Evolutionary conservation across 1,140 invertebrate genomes (phyloP), one percentile per base, ranked within the genome.

Genomic region (Zaprionus taronus): DNA sequence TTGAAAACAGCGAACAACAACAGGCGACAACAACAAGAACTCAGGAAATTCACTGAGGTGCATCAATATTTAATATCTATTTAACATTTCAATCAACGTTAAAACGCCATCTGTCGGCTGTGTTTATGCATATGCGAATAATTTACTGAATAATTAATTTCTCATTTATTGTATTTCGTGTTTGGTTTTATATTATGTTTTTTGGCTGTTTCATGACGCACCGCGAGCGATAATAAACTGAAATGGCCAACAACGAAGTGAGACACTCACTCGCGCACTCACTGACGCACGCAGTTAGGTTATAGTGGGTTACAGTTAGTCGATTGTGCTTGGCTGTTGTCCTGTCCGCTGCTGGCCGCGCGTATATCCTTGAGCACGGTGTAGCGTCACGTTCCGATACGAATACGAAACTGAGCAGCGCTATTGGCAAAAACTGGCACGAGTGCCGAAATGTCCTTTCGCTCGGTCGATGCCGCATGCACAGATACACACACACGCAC

Each of bases 321-420:
- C 73, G 62, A 24, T 66, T 72, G 38, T 31, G 66, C 64, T 60
- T 66, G 56, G 57, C 47, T 71, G 34, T 78, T 34, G 36, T 79
- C 20, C 60, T 83, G 38, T 63, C 71, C 79, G 71, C 38, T 56
- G 79, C 34, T 71, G 38, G 64, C 44, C 51, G 71, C 78, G 82
- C 91, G 91, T 91, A 92, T 83, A 92, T 86, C 91, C 87, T 87
- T 86, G 76, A 90, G 81, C 79, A 91, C 79, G 84, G 72, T 78
- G 91, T 84, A 90, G 86, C 87, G 91, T 67, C 84, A 92, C 91
- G 91, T 92, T 91, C 91, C 85, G 91, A 92, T 86, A 92, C 91
- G 87, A 92, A 92, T 92, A 91, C 85, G 85, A 92, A 92, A 92
- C 91, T 92, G 91, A 92, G 91, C 87, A 75, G 65, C 68, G 79